Conservation (phyloP, 2,888 invertebrate genomes). For the Scaptomyza parva region DNA sequence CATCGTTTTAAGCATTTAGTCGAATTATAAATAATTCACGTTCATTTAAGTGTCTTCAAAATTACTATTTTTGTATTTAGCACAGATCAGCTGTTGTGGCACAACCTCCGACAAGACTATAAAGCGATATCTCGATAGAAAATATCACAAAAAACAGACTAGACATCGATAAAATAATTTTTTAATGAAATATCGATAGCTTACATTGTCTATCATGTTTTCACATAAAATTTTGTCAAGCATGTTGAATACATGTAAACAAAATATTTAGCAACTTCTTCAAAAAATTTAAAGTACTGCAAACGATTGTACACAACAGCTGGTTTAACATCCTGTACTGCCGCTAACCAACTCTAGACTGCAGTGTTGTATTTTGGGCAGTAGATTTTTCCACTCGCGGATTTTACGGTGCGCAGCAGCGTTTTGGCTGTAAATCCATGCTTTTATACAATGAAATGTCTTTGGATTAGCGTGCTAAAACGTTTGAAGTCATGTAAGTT, state of each 20-base stretch:
- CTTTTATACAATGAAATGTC: slow-evolving; percentile 46
- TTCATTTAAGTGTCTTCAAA: background rate
- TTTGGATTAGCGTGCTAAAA: slow-evolving; percentile 43
- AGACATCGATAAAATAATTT: background rate
- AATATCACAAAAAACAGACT: background rate
- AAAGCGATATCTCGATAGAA: slow-evolving; percentile 27
- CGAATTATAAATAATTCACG: background rate
- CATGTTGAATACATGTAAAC: background rate
- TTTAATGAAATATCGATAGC: slow-evolving; percentile 38
- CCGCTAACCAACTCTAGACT: slow-evolving; percentile 39
- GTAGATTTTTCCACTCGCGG: slow-evolving; percentile 64
- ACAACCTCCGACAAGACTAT: slow-evolving; percentile 9
- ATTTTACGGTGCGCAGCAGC: slow-evolving; percentile 50
- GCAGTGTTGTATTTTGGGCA: slow-evolving; percentile 56
- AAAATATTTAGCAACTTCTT: slow-evolving; percentile 5
- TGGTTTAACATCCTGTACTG: slow-evolving; percentile 11
- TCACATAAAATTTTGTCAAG: background rate
- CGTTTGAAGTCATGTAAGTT: slow-evolving; percentile 59
- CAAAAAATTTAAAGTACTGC: background rate
- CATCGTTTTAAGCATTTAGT: background rate
- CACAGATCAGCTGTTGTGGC: slow-evolving; percentile 35
- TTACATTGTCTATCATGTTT: background rate
- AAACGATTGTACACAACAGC: slow-evolving; percentile 30
- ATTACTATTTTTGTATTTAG: background rate
- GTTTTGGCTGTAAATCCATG: slow-evolving; percentile 51